Conservation (phyloP, 2,888 invertebrate genomes). For the Physocephala rufipes region DNA sequence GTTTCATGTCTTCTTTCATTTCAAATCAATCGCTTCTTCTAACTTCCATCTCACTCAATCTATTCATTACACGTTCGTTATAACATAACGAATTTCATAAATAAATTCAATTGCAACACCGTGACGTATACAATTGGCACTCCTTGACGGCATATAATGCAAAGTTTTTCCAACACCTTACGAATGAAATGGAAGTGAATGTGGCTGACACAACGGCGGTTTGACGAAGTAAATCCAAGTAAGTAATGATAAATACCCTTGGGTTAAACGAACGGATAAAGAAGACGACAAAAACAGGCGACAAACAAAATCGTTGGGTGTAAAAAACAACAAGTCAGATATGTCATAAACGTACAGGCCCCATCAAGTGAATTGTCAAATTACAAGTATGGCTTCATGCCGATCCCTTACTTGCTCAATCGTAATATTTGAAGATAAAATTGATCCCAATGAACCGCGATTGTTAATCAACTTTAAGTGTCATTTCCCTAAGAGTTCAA, state of each 20-base stretch:
- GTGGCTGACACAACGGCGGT: neutral
- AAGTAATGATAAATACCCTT: neutral
- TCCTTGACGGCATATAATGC: conserved; percentile 24
- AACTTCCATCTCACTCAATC: no score
- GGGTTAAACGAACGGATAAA: neutral
- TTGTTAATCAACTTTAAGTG: no score
- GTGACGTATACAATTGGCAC: conserved; percentile 26
- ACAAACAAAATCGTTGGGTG: no score
- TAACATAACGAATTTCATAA: conserved; percentile 25
- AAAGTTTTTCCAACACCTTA: conserved; percentile 26
- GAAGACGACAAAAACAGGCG: neutral
- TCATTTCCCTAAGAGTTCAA: no score
- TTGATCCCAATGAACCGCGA: no score
- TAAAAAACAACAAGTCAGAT: no score
- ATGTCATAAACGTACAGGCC: no score
- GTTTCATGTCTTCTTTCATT: no score
- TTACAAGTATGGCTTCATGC: no score
- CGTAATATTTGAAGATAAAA: neutral
- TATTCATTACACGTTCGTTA: neutral
- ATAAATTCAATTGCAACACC: conserved; percentile 36
- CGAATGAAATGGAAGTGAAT: conserved; percentile 13
- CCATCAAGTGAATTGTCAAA: no score
- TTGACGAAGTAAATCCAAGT: neutral
- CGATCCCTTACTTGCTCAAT: neutral
- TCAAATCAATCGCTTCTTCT: no score